Evolutionary conservation across 2,888 invertebrate genomes (phyloP), one percentile per base, ranked within the genome.

Genomic region (Oscheius onirici): DNA sequence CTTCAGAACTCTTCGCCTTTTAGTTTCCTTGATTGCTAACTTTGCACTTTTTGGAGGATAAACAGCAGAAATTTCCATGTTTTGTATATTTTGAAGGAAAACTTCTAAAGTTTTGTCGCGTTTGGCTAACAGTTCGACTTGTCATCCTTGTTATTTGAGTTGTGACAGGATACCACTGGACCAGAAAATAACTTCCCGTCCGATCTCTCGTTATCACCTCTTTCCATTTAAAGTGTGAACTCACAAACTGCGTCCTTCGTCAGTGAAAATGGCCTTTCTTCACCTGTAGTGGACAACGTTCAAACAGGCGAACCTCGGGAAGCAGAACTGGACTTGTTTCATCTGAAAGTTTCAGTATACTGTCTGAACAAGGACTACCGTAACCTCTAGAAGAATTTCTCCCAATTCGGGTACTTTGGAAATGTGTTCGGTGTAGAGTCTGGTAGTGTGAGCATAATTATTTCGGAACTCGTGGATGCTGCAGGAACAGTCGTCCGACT

Each of bases 251-350:
- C 20, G 11, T 3, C 17, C 22, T 55, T 28, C 55, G 13, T 8
- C 3, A 34, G 34, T 8, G 8, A 34, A 28, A 24, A 28, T 55
- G 28, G 28, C 26, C 55, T 13, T 11, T n/a, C n/a, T 55, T 26
- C 55, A 55, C 2, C 26, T 11, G 55, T 24, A 28, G n/a, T 28
- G 26, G 28, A 28, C 28, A 24, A 26, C 13, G n/a, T 55, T 24
- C 24, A 26, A n/a, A 13, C 55, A 24, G 55, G 26, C 28, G 28
- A 55, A 55, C 26, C 55, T 24, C n/a, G 24, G n/a, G 13, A 55
- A 55, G 11, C 55, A 55, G 28, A 55, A 55, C 28, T 55, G 55
- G 24, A 55, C 13, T n/a, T 55, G 55, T n/a, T n/a, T 2, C 55
- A 55, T 1, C 55, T 55, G 55, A 55, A 55, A 13, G 15, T 0